These are phyloP conservation scores for Perodicticus potto DNA, from an alignment of 2,797 vertebrate species.

Conservation along the genomic window DNA sequence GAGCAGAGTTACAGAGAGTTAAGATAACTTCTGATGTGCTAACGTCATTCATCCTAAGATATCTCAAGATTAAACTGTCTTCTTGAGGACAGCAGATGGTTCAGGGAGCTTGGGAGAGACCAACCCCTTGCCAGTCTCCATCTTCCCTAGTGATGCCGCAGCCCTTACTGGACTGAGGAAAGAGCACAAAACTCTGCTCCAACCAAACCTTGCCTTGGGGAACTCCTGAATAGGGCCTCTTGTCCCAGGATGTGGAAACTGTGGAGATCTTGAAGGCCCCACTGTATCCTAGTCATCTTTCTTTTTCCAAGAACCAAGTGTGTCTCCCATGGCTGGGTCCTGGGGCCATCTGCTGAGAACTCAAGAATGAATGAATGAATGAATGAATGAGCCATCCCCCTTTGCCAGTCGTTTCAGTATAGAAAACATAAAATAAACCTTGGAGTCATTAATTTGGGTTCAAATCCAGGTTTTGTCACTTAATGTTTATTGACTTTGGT, in stretches of 20 bases:
- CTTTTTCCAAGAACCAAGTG: background rate
- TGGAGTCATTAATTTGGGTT: background rate
- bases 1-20: conserved; percentile 83
- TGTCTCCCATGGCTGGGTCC: background rate
- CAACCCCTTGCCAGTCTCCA: conserved; percentile 59
- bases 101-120: conserved; percentile 71
- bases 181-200: background rate
- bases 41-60: conserved; percentile 83
- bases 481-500: background rate
- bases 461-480: background rate
- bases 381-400: background rate
- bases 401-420: background rate
- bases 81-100: conserved; percentile 80
- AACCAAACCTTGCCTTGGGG: background rate
- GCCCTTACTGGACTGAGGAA: conserved; percentile 33
- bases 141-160: conserved; percentile 6
- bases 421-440: background rate
- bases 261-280: background rate
- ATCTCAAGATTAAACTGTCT: conserved; percentile 82
- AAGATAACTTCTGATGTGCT: conserved; percentile 84
- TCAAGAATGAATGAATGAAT: background rate
- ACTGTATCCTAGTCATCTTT: background rate
- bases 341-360: background rate
- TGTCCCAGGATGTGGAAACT: background rate
- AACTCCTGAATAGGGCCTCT: background rate